A percentile compares a stretch with the other conserved stretches of the same genome.
Conservation (phyloP, 2,797 vertebrate genomes). For the Clamator glandarius region DNA sequence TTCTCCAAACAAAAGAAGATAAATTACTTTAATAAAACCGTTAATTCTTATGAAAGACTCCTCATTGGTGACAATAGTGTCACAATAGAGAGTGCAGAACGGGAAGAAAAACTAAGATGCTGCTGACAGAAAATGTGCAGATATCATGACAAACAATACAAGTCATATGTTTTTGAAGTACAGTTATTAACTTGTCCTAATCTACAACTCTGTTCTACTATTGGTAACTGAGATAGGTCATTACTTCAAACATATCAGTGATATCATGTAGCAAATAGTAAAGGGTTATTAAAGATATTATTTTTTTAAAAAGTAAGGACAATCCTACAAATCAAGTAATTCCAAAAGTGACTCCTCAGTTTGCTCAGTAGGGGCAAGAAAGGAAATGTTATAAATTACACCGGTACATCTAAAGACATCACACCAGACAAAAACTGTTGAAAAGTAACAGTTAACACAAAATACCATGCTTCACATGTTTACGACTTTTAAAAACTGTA, state of each 20-base stretch:
- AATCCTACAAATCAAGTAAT: not conserved
- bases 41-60: not conserved
- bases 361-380: not conserved
- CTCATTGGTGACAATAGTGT: not conserved
- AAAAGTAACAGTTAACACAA: not conserved
- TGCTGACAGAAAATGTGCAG: not conserved
- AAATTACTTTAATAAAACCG: not conserved
- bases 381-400: not conserved
- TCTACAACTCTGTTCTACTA: not conserved
- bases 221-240: not conserved
- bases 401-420: not conserved
- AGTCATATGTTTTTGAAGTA: not conserved
- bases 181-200: not conserved
- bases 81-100: not conserved
- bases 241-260: not conserved
- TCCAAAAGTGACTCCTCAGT: not conserved
- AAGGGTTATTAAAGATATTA: not conserved
- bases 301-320: not conserved
- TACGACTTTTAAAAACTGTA: not conserved
- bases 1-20: not conserved
- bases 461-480: not conserved
- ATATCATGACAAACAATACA: not conserved
- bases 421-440: not conserved
- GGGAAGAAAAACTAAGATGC: not conserved
- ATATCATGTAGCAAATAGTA: not conserved